Evolutionary conservation across 2,797 vertebrate species (phyloP).

Genomic region (Argya squamiceps): DNA sequence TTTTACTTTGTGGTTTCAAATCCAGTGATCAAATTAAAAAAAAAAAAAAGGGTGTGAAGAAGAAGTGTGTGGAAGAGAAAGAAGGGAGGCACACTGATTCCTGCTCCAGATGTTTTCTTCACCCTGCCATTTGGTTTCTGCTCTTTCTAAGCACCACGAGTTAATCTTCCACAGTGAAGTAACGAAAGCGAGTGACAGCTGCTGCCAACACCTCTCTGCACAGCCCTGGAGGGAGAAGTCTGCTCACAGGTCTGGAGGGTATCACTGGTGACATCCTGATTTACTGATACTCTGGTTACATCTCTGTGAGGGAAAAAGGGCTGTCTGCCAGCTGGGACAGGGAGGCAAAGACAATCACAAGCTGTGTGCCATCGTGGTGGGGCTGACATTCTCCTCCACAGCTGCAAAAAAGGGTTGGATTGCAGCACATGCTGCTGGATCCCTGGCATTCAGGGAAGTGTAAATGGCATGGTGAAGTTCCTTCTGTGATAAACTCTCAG

Average conservation of each 20-base stretch:
- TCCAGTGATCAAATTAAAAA: neutral
- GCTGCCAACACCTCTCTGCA: conserved; percentile 1
- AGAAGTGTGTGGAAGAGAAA: neutral
- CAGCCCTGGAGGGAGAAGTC: neutral
- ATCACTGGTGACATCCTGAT: neutral
- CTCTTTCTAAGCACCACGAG: neutral
- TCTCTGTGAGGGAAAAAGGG: neutral
- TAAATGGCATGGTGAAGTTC: neutral
- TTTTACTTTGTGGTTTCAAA: neutral
- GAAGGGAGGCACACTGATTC: neutral
- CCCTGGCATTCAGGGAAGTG: neutral
- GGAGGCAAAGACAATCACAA: neutral
- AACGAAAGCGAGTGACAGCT: neutral
- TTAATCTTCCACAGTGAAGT: neutral
- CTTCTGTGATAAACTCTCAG: neutral
- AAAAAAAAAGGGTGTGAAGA: neutral
- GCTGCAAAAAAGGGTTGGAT: neutral
- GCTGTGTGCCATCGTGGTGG: neutral
- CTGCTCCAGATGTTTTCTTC: conserved; percentile 27
- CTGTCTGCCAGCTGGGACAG: neutral
- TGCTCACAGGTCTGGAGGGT: neutral
- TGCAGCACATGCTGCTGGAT: neutral
- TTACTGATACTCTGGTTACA: neutral
- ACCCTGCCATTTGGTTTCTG: neutral
- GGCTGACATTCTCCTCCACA: neutral